These are phyloP conservation scores for Cyprinodon tularosa DNA, from an alignment of 2,113 vertebrate species.

Conservation along the genomic window DNA sequence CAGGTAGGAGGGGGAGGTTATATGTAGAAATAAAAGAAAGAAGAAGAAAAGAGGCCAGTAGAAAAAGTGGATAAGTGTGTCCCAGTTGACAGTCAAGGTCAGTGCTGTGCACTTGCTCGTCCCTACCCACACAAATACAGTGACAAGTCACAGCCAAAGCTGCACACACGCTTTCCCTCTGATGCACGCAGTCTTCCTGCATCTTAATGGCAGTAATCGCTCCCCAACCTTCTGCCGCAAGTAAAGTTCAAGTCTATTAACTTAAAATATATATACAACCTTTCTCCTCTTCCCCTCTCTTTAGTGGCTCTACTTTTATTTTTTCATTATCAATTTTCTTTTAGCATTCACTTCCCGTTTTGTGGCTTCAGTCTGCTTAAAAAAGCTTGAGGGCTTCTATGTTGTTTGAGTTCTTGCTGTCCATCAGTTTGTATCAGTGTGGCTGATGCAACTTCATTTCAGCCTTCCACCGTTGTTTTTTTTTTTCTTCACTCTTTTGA, in stretches of 20 bases:
- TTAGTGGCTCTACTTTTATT: slow-evolving; percentile 39
- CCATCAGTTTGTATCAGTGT: slow-evolving; percentile 39
- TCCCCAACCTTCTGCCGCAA: slow-evolving; percentile 44
- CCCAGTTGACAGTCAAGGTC: slow-evolving; percentile 64
- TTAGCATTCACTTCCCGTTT: slow-evolving; percentile 25
- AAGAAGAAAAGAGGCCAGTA: slow-evolving; percentile 42
- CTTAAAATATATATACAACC: slow-evolving; percentile 58
- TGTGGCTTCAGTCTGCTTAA: slow-evolving; percentile 5
- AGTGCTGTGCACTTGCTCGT: slow-evolving; percentile 6
- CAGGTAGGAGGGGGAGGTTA: slow-evolving; percentile 48
- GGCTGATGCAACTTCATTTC: slow-evolving; percentile 34
- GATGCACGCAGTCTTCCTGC: slow-evolving; percentile 21
- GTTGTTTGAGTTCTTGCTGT: slow-evolving; percentile 48
- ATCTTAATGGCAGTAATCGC: slow-evolving; percentile 62
- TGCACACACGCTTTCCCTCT: slow-evolving; percentile 12
- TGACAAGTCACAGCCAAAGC: slow-evolving; percentile 24
- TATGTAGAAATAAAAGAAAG: slow-evolving; percentile 55
- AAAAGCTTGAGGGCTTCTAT: slow-evolving; percentile 52
- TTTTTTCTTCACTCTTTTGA: neutral
- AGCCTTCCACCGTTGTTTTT: neutral
- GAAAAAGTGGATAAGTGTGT: slow-evolving; percentile 67
- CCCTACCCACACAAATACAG: slow-evolving; percentile 10
- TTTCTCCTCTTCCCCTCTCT: slow-evolving; percentile 39
- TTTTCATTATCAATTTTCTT: slow-evolving; percentile 43
- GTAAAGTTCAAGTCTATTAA: slow-evolving; percentile 71